Evolutionary conservation across 2,888 invertebrate species (phyloP), one percentile per base, ranked within the genome.

Genomic region (Eulithis testata): DNA sequence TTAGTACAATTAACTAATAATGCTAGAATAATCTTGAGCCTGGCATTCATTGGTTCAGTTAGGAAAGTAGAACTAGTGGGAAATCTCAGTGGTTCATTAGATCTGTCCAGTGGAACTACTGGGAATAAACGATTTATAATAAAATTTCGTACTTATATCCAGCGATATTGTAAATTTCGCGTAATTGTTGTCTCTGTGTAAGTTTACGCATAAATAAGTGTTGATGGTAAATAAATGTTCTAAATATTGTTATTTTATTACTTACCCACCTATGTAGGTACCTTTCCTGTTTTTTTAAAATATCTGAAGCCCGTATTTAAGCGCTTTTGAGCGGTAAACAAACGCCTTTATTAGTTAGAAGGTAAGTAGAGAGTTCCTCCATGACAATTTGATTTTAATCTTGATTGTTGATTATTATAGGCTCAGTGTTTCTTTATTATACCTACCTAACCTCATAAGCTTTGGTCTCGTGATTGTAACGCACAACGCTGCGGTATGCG

Each of bases 161-260:
- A 71, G 68, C 65, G 60, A 69, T 71, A 66, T 65, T 68, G 60
- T 63, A 64, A 66, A 69, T 67, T 60, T 69, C 71, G 67, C 71
- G 67, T 73, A 80, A 78, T 87, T 87, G 87, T 89, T 89, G 89
- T 89, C 86, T 87, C 82, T 87, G 83, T 83, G 79, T 85, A 85
- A 73, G 72, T 66, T 65, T 58, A 73, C 52, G 69, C 78, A 78
- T 87, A 83, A 82, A 79, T 83, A 85, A 80, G 89, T 91, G 91
- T 91, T 91, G 88, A 88, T 91, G 86, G 90, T 87, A 87, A 91
- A 91, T 90, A 90, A 91, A 91, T 74, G 84, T 88, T 90, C 80
- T 76, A 77, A 86, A 82, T 86, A 82, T 78, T 68, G 6, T 6
- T 52, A 63, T 70, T 72, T 73, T 70, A 27, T 65, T 65, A 14